These are phyloP conservation scores for Agrilus planipennis DNA, from an alignment of 1,140 invertebrate species.

Conservation along the genomic window DNA sequence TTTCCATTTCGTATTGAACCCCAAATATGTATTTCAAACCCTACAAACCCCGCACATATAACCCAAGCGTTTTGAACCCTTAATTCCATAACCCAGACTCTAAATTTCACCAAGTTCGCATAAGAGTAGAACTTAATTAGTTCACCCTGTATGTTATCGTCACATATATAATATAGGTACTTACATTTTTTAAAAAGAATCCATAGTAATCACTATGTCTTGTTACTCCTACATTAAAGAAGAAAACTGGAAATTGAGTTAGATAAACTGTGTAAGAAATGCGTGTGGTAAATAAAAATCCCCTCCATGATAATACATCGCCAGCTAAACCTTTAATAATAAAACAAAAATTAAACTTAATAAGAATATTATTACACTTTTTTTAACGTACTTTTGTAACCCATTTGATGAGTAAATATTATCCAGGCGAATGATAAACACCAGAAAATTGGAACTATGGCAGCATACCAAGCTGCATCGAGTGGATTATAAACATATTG, in stretches of 20 bases:
- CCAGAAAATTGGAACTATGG: slow-evolving; percentile 59
- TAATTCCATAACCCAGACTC: too few relatives aligned
- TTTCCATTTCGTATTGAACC: too few relatives aligned
- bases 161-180: not conserved
- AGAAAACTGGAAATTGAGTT: slow-evolving; percentile 46
- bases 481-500: slow-evolving; percentile 50
- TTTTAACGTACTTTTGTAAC: slow-evolving; percentile 41
- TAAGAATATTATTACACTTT: slow-evolving; percentile 1
- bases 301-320: slow-evolving; percentile 13
- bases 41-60: too few relatives aligned
- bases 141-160: not conserved
- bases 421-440: slow-evolving; percentile 55
- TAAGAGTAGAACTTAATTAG: too few relatives aligned
- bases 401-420: slow-evolving; percentile 47
- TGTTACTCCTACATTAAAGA: slow-evolving; percentile 43
- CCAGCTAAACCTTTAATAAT: slow-evolving; percentile 2
- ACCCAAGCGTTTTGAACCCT: too few relatives aligned
- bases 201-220: slow-evolving; percentile 37
- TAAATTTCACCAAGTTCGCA: too few relatives aligned
- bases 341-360: not conserved
- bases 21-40: too few relatives aligned
- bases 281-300: slow-evolving; percentile 36
- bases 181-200: slow-evolving; percentile 31
- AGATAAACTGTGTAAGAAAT: slow-evolving; percentile 45
- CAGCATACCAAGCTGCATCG: slow-evolving; percentile 56